Percentiles rank a stretch among this genome's conserved stretches.
Conservation (phyloP, 37 sponge, comb jelly and placozoan species). For the Chondrosia reniformis region DNA sequence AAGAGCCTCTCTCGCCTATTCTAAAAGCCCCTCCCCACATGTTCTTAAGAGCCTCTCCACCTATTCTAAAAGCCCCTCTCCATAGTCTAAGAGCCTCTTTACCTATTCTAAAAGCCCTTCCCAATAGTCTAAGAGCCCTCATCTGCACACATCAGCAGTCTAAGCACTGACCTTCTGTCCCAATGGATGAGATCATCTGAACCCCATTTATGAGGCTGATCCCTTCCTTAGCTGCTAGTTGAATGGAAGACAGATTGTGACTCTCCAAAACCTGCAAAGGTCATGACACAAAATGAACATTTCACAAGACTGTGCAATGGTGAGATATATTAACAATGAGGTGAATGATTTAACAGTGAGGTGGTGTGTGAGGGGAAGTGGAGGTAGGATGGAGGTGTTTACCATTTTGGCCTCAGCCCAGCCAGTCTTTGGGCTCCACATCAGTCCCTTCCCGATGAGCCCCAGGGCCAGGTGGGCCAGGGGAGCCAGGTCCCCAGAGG, state of each 20-base stretch:
- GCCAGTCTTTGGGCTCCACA: constrained; percentile 95
- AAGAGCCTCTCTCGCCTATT: too few relatives aligned
- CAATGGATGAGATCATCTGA: constrained; percentile 87
- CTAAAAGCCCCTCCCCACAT: too few relatives aligned
- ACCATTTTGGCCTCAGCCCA: constrained; percentile 82
- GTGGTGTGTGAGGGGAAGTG: not conserved
- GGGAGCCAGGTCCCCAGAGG: constrained; percentile 97
- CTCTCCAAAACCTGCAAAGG: constrained; percentile 53
- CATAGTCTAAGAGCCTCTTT: too few relatives aligned
- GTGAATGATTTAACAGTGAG: too few relatives aligned
- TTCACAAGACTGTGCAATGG: too few relatives aligned
- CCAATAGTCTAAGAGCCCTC: too few relatives aligned
- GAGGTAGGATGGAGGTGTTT: constrained; percentile 2
- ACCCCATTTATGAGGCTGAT: constrained; percentile 94
- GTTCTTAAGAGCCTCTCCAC: too few relatives aligned
- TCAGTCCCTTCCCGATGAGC: constrained; percentile 89
- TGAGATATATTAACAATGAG: too few relatives aligned
- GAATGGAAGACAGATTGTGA: constrained; percentile 61
- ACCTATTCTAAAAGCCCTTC: too few relatives aligned
- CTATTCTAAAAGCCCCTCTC: too few relatives aligned
- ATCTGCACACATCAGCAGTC: not conserved
- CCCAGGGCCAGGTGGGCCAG: constrained; percentile 92
- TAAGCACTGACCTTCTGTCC: constrained; percentile 49
- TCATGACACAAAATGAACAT: not conserved
- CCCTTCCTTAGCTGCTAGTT: constrained; percentile 84